Base-by-base conservation (phyloP, 1,140 invertebrate genomes). In the Pogonognathellus flavescens region DNA sequence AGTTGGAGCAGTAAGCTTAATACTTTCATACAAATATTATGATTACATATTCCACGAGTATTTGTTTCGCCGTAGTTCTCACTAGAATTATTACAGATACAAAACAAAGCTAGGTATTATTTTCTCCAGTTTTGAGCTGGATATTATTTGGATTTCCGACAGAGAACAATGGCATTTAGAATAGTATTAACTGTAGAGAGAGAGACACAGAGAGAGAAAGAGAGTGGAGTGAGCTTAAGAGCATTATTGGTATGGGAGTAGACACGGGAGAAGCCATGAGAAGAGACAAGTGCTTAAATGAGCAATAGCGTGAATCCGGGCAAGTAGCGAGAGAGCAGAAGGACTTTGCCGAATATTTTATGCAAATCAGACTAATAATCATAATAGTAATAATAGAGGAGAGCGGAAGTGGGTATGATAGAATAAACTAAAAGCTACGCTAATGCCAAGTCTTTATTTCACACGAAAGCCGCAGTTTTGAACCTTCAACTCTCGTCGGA, bases 271-370 rank as follows among this genome's bases (percentile, higher is more conserved):
- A 13, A 25, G 25, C 11, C 3, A 25, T 11, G 60, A 66, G 20
- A 66, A 18, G 13, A 66, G 11, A 66, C 9, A 11, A 13, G 62
- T 25, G 20, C 0, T 60, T 66, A 25, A n/a, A n/a, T 1, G 62
- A 66, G 62, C 62, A 66, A 13, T 20, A 66, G 62, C 62, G 62
- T 66, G 62, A 66, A 66, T 66, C 62, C 62, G 22, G 62, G 62
- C 20, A 66, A 66, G 31, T 41, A 41, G 31, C 31, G n/a, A n/a
- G 60, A 62, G 62, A 66, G 62, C 62, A 66, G 62, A 66, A 66
- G 62, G 62, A 66, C 22, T 66, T 66, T 66, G 62, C 62, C 62
- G 62, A 66, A 66, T 66, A 66, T 66, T 66, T 66, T 62, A 62
- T 62, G 60, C 60, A 62, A 62, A 62, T 62, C 60, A 62, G 60